Conservation (phyloP, 1,140 invertebrate genomes). For the Macrobrachium rosenbergii region DNA sequence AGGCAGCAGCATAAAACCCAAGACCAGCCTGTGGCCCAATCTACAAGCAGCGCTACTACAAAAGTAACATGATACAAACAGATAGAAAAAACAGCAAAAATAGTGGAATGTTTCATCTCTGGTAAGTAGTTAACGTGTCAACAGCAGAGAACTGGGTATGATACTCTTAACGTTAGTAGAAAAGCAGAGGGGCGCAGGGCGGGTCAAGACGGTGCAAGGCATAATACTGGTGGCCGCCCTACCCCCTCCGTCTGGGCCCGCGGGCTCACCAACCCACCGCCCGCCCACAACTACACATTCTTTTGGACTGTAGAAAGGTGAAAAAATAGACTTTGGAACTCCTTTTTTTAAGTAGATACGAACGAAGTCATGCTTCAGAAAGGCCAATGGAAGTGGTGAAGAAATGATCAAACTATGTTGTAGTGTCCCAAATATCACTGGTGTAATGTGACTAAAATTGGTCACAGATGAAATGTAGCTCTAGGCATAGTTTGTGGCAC, state of each 20-base stretch:
- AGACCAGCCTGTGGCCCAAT: constrained; percentile 43
- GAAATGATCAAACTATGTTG: constrained; percentile 44
- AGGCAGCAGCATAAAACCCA: constrained; percentile 2
- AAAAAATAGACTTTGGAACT: constrained; percentile 64
- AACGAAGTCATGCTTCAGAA: constrained; percentile 59
- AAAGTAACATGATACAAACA: constrained; percentile 64
- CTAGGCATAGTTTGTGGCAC: constrained; percentile 44
- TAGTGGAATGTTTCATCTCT: constrained; percentile 64
- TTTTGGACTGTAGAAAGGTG: constrained; percentile 64
- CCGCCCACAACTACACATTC: constrained; percentile 53
- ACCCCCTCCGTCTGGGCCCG: constrained; percentile 39
- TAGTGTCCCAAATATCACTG: constrained; percentile 46
- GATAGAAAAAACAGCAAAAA: constrained; percentile 64
- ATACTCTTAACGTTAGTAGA: constrained; percentile 56
- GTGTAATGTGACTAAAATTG: constrained; percentile 35
- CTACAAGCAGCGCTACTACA: constrained; percentile 61
- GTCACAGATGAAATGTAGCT: constrained; percentile 50
- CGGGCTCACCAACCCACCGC: constrained; percentile 50
- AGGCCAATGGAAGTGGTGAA: constrained; percentile 54
- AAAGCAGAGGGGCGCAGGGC: constrained; percentile 50
- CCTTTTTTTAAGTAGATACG: constrained; percentile 58
- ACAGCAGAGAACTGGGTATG: constrained; percentile 57
- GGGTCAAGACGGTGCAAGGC: constrained; percentile 47
- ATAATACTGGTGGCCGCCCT: constrained; percentile 48
- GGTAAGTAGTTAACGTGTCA: constrained; percentile 61